A percentile compares a stretch with the other conserved stretches of the same genome.
These are phyloP conservation scores for Porites cylindrica DNA, from an alignment of 92 coral and sea anemone genomes.

Conservation along the genomic window DNA sequence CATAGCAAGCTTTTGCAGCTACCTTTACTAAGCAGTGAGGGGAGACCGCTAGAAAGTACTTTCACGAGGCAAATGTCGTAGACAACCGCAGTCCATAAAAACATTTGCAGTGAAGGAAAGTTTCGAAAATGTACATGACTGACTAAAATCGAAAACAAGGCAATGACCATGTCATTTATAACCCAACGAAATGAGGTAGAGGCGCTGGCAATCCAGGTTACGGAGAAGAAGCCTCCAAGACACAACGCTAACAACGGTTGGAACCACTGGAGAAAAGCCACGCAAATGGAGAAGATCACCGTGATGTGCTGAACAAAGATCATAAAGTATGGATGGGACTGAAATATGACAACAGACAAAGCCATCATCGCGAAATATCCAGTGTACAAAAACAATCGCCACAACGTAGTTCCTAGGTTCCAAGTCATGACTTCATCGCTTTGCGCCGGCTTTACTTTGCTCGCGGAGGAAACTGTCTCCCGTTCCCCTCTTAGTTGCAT, in stretches of 20 bases:
- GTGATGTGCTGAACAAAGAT: constrained; percentile 65
- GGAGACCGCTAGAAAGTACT: constrained; percentile 6
- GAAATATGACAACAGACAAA: constrained; percentile 46
- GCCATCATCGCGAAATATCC: constrained; percentile 65
- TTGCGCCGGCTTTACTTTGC: not conserved
- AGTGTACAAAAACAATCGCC: constrained; percentile 2
- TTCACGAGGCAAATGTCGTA: constrained; percentile 63
- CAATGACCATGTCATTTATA: constrained; percentile 58
- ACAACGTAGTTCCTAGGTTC: not conserved
- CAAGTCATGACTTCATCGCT: not conserved
- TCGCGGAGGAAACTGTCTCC: not conserved
- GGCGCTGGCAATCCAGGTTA: constrained; percentile 63
- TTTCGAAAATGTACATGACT: constrained; percentile 68
- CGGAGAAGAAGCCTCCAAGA: constrained; percentile 36
- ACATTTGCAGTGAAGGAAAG: constrained; percentile 67
- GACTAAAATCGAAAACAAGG: constrained; percentile 57
- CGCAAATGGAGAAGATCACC: constrained; percentile 45
- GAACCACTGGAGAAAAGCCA: constrained; percentile 67
- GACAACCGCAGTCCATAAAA: constrained; percentile 70
- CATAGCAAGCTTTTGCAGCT: constrained; percentile 63
- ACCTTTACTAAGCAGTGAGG: constrained; percentile 59
- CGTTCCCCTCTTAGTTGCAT: not conserved
- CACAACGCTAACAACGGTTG: constrained; percentile 45
- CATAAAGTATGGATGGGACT: constrained; percentile 56
- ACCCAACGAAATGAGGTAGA: constrained; percentile 69